These are phyloP conservation scores for Lepidothrix coronata DNA, from an alignment of 2,113 vertebrate genomes.

Conservation along the genomic window DNA sequence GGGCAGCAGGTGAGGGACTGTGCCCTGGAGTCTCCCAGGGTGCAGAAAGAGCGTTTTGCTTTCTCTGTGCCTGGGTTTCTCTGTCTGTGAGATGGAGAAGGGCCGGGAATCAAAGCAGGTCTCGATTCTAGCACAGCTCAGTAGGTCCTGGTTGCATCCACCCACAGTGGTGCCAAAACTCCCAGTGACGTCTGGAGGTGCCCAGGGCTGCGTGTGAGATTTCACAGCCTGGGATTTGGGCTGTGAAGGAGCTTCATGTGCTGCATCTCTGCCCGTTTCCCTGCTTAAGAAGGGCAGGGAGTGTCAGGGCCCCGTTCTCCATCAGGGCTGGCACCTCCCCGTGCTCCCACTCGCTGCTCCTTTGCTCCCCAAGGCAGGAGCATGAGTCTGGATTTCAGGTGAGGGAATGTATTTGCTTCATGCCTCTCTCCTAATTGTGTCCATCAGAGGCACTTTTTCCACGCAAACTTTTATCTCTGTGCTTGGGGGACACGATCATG, in stretches of 20 bases:
- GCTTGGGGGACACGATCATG: background rate
- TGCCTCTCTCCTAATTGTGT: fast-evolving
- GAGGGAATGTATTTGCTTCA: fast-evolving
- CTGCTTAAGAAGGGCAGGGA: background rate
- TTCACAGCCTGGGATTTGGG: background rate
- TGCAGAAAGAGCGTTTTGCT: background rate
- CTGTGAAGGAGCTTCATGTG: background rate
- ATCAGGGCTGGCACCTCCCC: background rate
- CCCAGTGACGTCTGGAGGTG: background rate
- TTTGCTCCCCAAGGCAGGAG: background rate
- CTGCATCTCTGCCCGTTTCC: background rate
- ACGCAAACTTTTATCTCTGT: fast-evolving
- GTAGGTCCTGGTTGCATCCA: background rate
- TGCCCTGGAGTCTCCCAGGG: background rate
- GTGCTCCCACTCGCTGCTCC: background rate
- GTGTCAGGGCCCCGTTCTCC: background rate
- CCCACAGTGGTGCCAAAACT: background rate
- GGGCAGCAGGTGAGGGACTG: background rate
- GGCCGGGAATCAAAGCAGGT: background rate
- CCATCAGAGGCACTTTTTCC: background rate
- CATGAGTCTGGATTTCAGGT: background rate
- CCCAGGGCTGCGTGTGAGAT: background rate
- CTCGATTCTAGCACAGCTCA: background rate
- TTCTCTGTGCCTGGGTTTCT: background rate
- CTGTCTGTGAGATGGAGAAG: background rate